Evolutionary conservation across 1,140 invertebrate species (phyloP), one percentile per base, ranked within the genome.

Genomic region (Hormaphis cornu): DNA sequence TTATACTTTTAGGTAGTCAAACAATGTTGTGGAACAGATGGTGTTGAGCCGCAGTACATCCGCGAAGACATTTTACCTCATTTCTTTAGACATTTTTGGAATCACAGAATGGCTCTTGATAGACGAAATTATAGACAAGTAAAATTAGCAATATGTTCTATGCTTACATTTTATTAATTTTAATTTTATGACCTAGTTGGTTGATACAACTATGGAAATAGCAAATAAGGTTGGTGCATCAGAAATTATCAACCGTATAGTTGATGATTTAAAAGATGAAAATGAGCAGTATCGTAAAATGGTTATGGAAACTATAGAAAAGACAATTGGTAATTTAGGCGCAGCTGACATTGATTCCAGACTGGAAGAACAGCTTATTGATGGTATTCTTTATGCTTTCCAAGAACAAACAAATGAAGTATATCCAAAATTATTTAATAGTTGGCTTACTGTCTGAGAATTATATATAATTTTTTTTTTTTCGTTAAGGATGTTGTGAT

Each of bases 281-380:
- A 98, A 98, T 79, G 97, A 99, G 79, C 94, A 98, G 75, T 99
- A 99, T 79, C 84, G 97, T 71, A 99, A 99, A 82, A 99, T 99
- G 97, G 97, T 99, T 1, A 99, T 99, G 95, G 97, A 99, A 79
- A 98, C 95, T 0, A 98, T 99, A 72, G 97, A 99, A 78, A 99
- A 99, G 79, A 93, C 98, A 70, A 94, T 99, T 85, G 91, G 90
- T 7, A 96, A 97, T 79, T 82, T 99, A 20, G 97, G 97, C 37
- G 95, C 96, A 0, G 92, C 94, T 0, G 97, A 98, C 78, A 97
- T 99, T 54, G 97, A 99, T 79, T 95, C 93, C 0, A 83, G 96
- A 46, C 80, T 99, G 0, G 97, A 99, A 79, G 97, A 99, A 80
- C 96, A 98, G 76, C 85, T 99, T 12, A 99, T 99, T 79, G 97